These are phyloP conservation scores for Sylvia atricapilla DNA, from an alignment of 2,113 vertebrate genomes.

Conservation along the genomic window DNA sequence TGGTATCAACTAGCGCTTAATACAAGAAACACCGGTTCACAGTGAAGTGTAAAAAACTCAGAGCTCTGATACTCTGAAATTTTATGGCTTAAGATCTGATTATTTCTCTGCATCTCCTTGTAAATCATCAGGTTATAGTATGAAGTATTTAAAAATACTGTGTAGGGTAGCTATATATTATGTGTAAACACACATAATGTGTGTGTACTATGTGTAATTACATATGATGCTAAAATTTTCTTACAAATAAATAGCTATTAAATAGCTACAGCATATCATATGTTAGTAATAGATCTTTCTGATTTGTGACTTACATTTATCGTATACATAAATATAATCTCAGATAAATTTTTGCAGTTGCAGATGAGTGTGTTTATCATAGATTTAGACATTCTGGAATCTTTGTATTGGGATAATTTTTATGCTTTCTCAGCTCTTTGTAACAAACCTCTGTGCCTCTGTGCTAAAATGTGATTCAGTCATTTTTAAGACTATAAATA, in stretches of 20 bases:
- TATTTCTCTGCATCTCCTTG: neutral
- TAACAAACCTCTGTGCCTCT: neutral
- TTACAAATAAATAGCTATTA: neutral
- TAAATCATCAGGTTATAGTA: neutral
- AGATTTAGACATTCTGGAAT: neutral
- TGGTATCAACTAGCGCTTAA: neutral
- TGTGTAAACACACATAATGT: neutral
- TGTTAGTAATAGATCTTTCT: neutral
- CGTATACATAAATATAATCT: neutral
- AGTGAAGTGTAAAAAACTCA: neutral
- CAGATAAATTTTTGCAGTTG: neutral
- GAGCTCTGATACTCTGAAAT: neutral
- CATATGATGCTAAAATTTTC: neutral
- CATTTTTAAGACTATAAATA: constrained; percentile 15
- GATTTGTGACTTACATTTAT: neutral
- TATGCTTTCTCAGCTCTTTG: neutral
- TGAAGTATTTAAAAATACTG: neutral
- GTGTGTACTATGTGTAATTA: neutral
- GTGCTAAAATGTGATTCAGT: constrained; percentile 3
- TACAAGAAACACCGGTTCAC: neutral
- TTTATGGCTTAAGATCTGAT: neutral
- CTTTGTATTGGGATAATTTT: neutral
- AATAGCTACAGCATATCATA: neutral
- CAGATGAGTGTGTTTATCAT: neutral
- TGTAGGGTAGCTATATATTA: neutral